phyloP scores from a whole-genome alignment of 1,140 invertebrate species.

The Drosophila rufa region DNA sequence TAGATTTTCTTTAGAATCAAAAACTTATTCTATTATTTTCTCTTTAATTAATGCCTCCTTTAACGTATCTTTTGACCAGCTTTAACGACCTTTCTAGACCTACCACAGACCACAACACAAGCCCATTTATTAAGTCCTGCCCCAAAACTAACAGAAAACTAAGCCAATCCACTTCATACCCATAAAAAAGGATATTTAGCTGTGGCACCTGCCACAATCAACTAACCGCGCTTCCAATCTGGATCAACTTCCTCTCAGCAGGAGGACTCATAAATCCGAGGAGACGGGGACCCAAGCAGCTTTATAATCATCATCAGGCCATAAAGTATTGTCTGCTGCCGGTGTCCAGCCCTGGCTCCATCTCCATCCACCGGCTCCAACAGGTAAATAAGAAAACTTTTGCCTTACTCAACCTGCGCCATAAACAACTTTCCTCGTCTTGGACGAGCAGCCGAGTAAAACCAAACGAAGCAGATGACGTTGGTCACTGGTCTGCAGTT shows the following conservation, averaged over 20 bases:
- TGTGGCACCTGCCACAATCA: conserved; percentile 32
- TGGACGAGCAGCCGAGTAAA: conserved; percentile 10
- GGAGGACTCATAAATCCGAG: conserved; percentile 42
- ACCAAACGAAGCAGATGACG: conserved; percentile 42
- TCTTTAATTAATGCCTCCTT: not conserved
- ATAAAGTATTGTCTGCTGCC: conserved; percentile 53
- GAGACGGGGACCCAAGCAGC: conserved; percentile 17
- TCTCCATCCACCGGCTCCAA: conserved; percentile 4
- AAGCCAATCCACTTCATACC: conserved; percentile 20
- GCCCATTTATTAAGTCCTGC: conserved; percentile 7
- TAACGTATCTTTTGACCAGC: not conserved
- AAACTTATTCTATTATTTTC: not conserved
- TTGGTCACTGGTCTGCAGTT: conserved; percentile 53
- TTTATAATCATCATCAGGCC: conserved; percentile 57
- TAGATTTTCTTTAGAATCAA: not conserved
- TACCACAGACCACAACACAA: conserved; percentile 7
- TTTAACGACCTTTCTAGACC: not conserved
- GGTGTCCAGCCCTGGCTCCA: not conserved
- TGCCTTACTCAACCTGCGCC: conserved; percentile 50
- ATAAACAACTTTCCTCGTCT: conserved; percentile 57
- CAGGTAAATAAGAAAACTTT: conserved; percentile 66
- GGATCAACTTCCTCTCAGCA: conserved; percentile 26
- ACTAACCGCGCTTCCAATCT: conserved; percentile 37
- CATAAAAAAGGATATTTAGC: conserved; percentile 39
- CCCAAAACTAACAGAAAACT: conserved; percentile 24